These are phyloP conservation scores for Lomographa bimaculata DNA, from an alignment of 2,888 invertebrate genomes.

Conservation along the genomic window DNA sequence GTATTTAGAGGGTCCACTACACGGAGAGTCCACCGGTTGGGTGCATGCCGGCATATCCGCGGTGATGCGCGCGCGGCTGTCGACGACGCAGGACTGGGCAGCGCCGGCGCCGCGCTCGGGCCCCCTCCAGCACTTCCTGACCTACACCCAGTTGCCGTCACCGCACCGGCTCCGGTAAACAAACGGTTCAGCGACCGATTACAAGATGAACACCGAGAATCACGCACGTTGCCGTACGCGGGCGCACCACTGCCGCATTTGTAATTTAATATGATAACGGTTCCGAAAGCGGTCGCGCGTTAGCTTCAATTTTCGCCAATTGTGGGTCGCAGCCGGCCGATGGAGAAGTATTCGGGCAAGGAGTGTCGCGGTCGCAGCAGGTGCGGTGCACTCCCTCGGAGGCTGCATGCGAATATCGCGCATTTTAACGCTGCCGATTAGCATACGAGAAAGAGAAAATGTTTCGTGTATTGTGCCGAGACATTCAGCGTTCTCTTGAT, in stretches of 20 bases:
- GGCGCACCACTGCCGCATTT: constrained; percentile 60
- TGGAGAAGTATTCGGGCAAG: constrained; percentile 46
- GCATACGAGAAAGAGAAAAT: constrained; percentile 65
- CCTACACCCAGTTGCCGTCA: constrained; percentile 69
- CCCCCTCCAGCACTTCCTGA: constrained; percentile 66
- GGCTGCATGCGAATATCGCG: constrained; percentile 19
- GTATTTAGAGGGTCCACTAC: constrained; percentile 64
- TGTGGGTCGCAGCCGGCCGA: constrained; percentile 67
- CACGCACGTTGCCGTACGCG: constrained; percentile 49
- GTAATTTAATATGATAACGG: constrained; percentile 79
- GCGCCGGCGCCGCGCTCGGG: constrained; percentile 43
- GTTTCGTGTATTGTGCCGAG: constrained; percentile 44
- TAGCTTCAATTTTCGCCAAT: constrained; percentile 54
- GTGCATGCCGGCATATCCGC: constrained; percentile 55
- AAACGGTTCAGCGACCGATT: constrained; percentile 83
- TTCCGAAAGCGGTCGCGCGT: constrained; percentile 64
- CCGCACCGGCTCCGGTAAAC: constrained; percentile 72
- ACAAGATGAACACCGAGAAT: constrained; percentile 55
- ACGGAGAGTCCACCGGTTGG: constrained; percentile 54
- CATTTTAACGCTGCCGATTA: constrained; percentile 22
- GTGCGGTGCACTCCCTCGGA: constrained; percentile 28
- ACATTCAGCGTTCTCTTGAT: constrained; percentile 54
- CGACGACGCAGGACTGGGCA: constrained; percentile 61
- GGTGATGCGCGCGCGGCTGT: constrained; percentile 62
- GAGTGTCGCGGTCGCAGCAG: constrained; percentile 33